phyloP scores from a whole-genome alignment of 2,797 vertebrate species.

The Pempheris klunzingeri region DNA sequence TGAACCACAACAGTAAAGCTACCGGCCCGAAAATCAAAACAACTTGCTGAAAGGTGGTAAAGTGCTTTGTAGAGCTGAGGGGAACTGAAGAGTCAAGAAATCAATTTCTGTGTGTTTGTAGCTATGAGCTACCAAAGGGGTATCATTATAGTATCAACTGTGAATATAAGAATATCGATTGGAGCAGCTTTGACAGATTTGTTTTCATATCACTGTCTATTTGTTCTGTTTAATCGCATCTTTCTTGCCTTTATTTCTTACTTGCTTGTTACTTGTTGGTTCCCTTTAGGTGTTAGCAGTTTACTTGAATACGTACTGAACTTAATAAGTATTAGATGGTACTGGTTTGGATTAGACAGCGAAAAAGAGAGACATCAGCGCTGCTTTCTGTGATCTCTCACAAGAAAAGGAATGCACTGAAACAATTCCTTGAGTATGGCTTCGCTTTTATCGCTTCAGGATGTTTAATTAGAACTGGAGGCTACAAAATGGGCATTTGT shows the following conservation, averaged over 20 bases:
- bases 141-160: neutral
- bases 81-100: neutral
- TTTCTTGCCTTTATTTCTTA: neutral
- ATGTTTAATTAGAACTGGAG: conserved; percentile 55
- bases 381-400: conserved; percentile 9
- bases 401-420: conserved; percentile 12
- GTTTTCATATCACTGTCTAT: neutral
- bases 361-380: neutral
- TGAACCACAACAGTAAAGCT: neutral
- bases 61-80: neutral
- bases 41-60: neutral
- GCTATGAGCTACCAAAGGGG: neutral
- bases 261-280: too few species aligned
- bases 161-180: neutral
- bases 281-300: too few species aligned
- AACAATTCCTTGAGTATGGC: conserved; percentile 8
- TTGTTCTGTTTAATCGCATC: neutral
- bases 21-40: neutral
- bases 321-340: neutral
- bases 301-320: too few species aligned
- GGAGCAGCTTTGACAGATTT: neutral
- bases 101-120: neutral
- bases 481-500: conserved; percentile 13
- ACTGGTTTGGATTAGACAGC: conserved; percentile 1
- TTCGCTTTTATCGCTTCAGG: conserved; percentile 52